Conservation (phyloP, 92 coral and sea anemone species). For the Pocillopora meandrina region DNA sequence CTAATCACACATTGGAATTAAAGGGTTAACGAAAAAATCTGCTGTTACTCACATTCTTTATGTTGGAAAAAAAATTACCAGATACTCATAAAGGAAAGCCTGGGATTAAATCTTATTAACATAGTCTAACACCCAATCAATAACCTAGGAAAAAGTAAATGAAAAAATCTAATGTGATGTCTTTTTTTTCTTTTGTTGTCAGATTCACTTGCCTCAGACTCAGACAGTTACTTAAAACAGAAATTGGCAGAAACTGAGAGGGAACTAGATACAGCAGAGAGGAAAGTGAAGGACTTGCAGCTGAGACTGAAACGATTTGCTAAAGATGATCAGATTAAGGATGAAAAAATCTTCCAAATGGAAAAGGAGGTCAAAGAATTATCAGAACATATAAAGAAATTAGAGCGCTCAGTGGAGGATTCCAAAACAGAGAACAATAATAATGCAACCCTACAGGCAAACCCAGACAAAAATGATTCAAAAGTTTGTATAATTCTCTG, state of each 20-base stretch:
- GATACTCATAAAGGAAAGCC: too few species aligned
- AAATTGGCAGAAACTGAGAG: conserved; percentile 66
- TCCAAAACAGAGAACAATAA: conserved; percentile 51
- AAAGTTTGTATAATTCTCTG: conserved; percentile 73
- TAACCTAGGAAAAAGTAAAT: background rate
- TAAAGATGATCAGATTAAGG: conserved; percentile 92
- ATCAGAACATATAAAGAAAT: conserved; percentile 66
- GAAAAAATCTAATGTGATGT: background rate
- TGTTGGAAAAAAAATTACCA: too few species aligned
- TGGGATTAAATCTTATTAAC: too few species aligned
- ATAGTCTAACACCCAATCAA: too few species aligned
- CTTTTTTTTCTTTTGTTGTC: background rate
- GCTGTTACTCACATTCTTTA: too few species aligned
- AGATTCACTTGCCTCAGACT: conserved; percentile 47
- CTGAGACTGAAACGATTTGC: conserved; percentile 90
- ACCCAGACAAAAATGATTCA: conserved; percentile 43
- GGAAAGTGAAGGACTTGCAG: conserved; percentile 95
- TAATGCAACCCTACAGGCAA: conserved; percentile 33
- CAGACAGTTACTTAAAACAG: conserved; percentile 43
- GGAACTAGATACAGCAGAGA: conserved; percentile 89
- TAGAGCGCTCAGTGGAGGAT: conserved; percentile 69
- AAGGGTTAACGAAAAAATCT: too few species aligned
- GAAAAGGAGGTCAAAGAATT: conserved; percentile 86
- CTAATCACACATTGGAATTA: too few species aligned
- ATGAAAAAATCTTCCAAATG: conserved; percentile 83